Evolutionary conservation across 2,797 vertebrate genomes (phyloP).

Genomic region (Hydrocynus forskahlii): DNA sequence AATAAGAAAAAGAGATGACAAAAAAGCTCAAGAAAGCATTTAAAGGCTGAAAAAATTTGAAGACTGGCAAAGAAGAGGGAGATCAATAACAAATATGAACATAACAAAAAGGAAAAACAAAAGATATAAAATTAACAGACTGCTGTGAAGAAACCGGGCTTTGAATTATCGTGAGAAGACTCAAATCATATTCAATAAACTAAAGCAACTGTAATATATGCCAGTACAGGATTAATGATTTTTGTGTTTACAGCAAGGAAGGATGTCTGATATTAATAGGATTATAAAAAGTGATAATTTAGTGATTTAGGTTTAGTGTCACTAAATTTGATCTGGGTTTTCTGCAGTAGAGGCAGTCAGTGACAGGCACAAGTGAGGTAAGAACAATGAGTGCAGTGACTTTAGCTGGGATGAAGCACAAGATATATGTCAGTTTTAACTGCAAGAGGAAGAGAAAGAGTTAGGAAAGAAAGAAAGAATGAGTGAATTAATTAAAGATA

Average conservation of each 20-base stretch:
- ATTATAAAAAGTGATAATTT: background rate
- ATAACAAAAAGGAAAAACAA: constrained; percentile 29
- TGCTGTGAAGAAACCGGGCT: background rate
- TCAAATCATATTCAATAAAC: background rate
- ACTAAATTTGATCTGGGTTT: background rate
- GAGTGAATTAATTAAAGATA: background rate
- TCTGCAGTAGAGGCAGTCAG: no score
- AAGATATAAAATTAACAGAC: constrained; percentile 7
- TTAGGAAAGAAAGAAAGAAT: background rate
- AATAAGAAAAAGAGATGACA: no score
- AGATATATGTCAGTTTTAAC: background rate
- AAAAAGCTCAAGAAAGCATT: no score
- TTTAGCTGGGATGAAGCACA: background rate
- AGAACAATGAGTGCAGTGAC: background rate
- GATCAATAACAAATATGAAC: no score
- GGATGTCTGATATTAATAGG: background rate
- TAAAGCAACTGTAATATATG: background rate
- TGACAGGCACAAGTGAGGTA: background rate
- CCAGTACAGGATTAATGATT: background rate
- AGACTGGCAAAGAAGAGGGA: no score
- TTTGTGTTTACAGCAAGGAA: background rate
- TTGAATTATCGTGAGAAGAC: background rate
- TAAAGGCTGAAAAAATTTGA: no score
- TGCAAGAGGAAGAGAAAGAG: background rate
- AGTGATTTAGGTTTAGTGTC: background rate